phyloP scores from a whole-genome alignment of 1,140 invertebrate species.

The Drosophila neocordata region DNA sequence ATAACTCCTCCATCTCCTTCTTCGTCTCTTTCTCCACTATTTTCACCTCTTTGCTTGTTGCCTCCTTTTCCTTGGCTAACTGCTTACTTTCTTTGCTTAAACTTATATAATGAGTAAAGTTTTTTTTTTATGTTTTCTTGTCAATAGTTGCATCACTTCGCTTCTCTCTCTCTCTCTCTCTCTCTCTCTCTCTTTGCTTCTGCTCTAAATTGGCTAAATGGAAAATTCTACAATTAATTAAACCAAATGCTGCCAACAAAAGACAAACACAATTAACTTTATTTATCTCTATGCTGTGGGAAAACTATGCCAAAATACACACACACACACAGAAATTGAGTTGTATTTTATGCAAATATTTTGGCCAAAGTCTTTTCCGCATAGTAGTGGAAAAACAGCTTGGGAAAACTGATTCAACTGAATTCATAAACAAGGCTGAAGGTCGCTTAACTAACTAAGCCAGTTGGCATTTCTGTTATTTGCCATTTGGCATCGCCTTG shows the following conservation, averaged over 20 bases:
- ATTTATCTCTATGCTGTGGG: constrained; percentile 42
- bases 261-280: constrained; percentile 46
- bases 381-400: constrained; percentile 62
- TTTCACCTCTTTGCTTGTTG: too few relatives aligned
- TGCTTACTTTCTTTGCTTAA: constrained; percentile 33
- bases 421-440: constrained; percentile 58
- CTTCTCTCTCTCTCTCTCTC: neutral
- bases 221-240: constrained; percentile 58
- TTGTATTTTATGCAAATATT: constrained; percentile 68
- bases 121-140: constrained; percentile 36
- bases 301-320: constrained; percentile 27
- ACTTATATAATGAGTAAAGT: constrained; percentile 30
- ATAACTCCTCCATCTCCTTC: constrained; percentile 14
- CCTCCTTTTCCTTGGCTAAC: constrained; percentile 23
- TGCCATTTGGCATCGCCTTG: constrained; percentile 65
- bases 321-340: constrained; percentile 17
- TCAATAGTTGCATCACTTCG: constrained; percentile 43
- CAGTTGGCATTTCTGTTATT: constrained; percentile 20
- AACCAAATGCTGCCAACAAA: constrained; percentile 20
- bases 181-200: neutral
- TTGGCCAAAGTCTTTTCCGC: constrained; percentile 65
- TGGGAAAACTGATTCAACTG: constrained; percentile 49
- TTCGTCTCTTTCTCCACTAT: neutral
- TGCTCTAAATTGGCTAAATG: constrained; percentile 17
- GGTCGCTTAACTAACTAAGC: constrained; percentile 46